phyloP scores from a whole-genome alignment of 2,113 vertebrate genomes.

The Halichoerus grypus region DNA sequence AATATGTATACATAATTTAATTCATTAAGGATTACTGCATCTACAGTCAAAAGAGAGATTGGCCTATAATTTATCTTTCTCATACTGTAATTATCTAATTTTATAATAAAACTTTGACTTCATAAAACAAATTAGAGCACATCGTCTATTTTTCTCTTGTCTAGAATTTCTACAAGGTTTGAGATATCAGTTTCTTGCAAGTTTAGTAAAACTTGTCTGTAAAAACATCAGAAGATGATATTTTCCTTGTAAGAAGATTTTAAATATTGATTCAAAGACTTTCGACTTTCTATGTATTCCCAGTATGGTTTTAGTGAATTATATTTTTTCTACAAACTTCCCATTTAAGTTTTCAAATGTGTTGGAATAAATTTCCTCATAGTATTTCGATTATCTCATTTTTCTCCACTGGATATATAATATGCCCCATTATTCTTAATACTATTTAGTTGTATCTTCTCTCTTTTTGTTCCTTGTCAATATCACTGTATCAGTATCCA shows the following conservation, averaged over 20 bases:
- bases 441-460: neutral
- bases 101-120: neutral
- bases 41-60: neutral
- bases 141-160: neutral
- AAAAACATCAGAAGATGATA: neutral
- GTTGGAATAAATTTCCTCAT: neutral
- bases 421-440: neutral
- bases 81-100: neutral
- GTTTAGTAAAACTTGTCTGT: neutral
- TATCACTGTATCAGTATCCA: neutral
- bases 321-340: neutral
- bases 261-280: neutral
- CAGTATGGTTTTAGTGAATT: neutral
- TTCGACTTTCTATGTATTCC: neutral
- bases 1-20: neutral
- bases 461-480: neutral
- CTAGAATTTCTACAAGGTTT: neutral
- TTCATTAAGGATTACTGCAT: neutral
- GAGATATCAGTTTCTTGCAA: neutral
- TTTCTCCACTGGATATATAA: neutral
- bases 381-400: neutral
- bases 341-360: neutral
- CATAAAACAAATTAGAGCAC: neutral
- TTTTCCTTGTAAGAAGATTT: neutral
- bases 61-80: neutral